Base-by-base conservation (phyloP, 2,888 invertebrate species). In the Drosophila cognata region DNA sequence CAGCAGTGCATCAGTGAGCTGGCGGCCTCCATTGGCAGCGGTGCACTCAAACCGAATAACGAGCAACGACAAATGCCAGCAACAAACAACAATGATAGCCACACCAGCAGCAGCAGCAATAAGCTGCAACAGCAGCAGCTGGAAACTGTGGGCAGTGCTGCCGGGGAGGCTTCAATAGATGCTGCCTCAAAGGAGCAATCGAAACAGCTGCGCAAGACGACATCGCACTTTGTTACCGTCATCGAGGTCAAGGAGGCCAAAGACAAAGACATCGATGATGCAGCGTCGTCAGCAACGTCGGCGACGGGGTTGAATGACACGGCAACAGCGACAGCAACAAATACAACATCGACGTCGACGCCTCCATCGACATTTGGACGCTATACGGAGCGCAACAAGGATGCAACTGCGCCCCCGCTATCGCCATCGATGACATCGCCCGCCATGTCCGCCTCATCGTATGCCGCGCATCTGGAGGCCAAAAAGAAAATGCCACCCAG, bases 211-310 rank as follows among this genome's bases (percentile, higher is more conserved):
- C 81, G 79, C 59, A 90, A 91, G 67, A 56, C 82, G 57, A 88
- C 92, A 59, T 93, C 93, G 73, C 93, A 97, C 93, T 97, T 97
- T 94, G 96, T 97, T 81, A 97, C 97, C 73, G 97, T 97, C 80
- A 97, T 97, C 88, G 97, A 97, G 95, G 97, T 97, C 46, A 97
- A 97, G 93, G 97, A 97, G 92, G 94, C 95, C 89, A 96, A 89
- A 85, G 82, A 81, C 71, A 89, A 91, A 69, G 91, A 88, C 52
- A 75, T 56, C 36, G 91, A 91, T 71, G 89, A 91, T 56, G 67
- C 48, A 31, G 50, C 36, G 8, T 7, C 25, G 35, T 35, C 25
- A 46, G 25, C 25, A 35, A 36, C 56, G 21, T 31, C 33, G 31
- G 2, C 58, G 4, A 13, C 43, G 43, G 36, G 43, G 25, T 33